These are phyloP conservation scores for Melanotaenia trifasciata DNA, from an alignment of 2,797 vertebrate species.

Conservation along the genomic window DNA sequence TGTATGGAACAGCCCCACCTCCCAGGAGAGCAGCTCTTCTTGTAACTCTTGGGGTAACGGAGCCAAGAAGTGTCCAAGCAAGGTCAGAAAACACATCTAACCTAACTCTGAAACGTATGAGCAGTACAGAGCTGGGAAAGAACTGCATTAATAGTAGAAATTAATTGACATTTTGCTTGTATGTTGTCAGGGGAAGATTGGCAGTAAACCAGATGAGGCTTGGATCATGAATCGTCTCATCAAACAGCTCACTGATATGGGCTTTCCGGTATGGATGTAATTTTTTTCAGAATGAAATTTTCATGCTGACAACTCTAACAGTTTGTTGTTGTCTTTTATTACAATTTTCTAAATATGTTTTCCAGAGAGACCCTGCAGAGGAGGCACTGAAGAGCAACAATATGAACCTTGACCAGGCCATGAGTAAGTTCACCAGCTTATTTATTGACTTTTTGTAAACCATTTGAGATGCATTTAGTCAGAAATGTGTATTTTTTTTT, in stretches of 20 bases:
- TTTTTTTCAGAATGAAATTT: background rate
- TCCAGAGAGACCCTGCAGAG: slow-evolving; percentile 98
- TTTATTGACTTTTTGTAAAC: background rate
- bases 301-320: background rate
- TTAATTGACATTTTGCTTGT: slow-evolving; percentile 20
- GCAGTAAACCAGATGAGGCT: slow-evolving; percentile 93
- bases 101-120: background rate
- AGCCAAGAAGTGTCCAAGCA: slow-evolving; percentile 92
- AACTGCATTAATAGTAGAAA: background rate
- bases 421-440: slow-evolving; percentile 89
- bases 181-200: slow-evolving; percentile 87
- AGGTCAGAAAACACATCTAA: slow-evolving; percentile 80
- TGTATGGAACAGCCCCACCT: slow-evolving; percentile 94
- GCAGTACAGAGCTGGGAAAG: background rate
- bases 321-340: background rate
- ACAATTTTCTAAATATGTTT: slow-evolving; percentile 21
- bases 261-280: slow-evolving; percentile 89
- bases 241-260: slow-evolving; percentile 99
- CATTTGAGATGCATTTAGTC: slow-evolving; percentile 3
- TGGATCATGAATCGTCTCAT: slow-evolving; percentile 98
- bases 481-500: background rate
- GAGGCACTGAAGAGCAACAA: slow-evolving; percentile 98
- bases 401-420: slow-evolving; percentile 99
- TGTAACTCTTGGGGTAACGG: slow-evolving; percentile 95
- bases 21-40: slow-evolving; percentile 93